phyloP scores from a whole-genome alignment of 2,888 invertebrate genomes.

The Helleia helle region DNA sequence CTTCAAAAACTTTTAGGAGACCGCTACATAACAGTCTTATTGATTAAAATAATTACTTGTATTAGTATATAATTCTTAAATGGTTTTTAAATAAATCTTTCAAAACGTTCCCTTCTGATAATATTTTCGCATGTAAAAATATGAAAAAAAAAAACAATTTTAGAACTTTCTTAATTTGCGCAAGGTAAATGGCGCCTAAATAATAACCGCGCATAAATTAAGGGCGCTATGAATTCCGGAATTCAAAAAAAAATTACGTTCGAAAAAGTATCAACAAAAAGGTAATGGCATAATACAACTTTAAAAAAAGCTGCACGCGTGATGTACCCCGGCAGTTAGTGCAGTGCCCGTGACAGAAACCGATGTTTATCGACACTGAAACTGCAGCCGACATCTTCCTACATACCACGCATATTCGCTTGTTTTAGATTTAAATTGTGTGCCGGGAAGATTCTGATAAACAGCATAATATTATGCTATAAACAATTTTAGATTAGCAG shows the following conservation, averaged over 20 bases:
- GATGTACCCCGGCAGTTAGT: constrained; percentile 54
- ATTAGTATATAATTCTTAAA: no score
- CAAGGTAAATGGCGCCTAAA: constrained; percentile 50
- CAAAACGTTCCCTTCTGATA: no score
- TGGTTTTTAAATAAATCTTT: no score
- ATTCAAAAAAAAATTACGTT: constrained; percentile 27
- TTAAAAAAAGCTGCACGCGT: constrained; percentile 59
- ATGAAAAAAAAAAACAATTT: no score
- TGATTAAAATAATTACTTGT: no score
- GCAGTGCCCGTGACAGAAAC: constrained; percentile 62
- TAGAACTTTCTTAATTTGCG: no score
- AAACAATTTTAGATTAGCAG: neutral
- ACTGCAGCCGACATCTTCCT: constrained; percentile 21
- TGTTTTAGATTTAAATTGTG: constrained; percentile 20
- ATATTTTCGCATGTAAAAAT: no score
- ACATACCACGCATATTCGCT: constrained; percentile 5
- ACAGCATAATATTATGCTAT: no score
- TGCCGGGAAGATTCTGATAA: neutral
- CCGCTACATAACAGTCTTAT: no score
- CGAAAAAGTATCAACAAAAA: no score
- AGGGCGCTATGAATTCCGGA: constrained; percentile 40
- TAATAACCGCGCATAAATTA: constrained; percentile 50
- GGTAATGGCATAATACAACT: no score
- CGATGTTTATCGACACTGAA: constrained; percentile 52
- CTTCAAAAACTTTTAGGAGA: no score